Evolutionary conservation across 1,140 invertebrate species (phyloP), one percentile per base, ranked within the genome.

Genomic region (Drosophila sp.): DNA sequence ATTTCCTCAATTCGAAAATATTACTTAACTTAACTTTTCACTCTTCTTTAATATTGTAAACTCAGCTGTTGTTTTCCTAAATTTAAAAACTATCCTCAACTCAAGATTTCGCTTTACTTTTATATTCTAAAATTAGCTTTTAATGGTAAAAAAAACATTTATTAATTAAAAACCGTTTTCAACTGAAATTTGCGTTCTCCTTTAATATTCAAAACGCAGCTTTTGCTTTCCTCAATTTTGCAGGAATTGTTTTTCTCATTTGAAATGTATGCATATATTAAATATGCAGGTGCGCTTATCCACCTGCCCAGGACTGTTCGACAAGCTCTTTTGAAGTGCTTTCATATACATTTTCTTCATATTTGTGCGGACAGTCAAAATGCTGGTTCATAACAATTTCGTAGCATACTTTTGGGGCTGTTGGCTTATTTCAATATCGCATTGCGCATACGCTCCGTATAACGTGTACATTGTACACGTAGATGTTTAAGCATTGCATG

Each of bases 401-500:
- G 1, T 70, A 54, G 58, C 56, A 69, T 72, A 59, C 73, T 70
- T 80, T 62, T 25, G 4, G 4, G 59, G 59, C 54, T 76, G 59
- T 36, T 14, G 11, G 48, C 34, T 57, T 53, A 66, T 76, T 72
- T 66, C n/a, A 21, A 48, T 18, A 41, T 21, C 8, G 9, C 40
- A 41, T 18, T 11, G 38, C 53, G 53, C 36, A 56, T 56, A 56
- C 36, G 53, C 21, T 18, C 38, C 57, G 66, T 70, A 70, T 45
- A 36, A n/a, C n/a, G n/a, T n/a, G n/a, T n/a, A n/a, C n/a, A n/a
- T n/a, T n/a, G n/a, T n/a, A n/a, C n/a, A n/a, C n/a, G n/a, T n/a
- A n/a, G n/a, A n/a, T n/a, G n/a, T n/a, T n/a, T n/a, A n/a, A 65
- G 62, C 64, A 63, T 63, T 77, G 56, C 64, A 77, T 74, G 80